phyloP scores from a whole-genome alignment of 2,888 invertebrate genomes.

The Cyaniris semiargus region DNA sequence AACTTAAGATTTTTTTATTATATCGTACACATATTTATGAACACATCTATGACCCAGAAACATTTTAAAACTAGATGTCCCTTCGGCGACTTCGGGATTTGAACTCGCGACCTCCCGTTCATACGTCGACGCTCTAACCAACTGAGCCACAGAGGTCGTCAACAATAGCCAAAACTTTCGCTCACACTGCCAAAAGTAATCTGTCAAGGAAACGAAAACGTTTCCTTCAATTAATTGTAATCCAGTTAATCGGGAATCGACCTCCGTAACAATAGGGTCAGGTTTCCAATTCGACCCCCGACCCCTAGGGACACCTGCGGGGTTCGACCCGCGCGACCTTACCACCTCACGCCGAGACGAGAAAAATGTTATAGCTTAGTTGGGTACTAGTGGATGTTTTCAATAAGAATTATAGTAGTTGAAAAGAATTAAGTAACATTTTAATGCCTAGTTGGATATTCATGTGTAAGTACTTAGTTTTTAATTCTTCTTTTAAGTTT shows the following conservation, averaged over 20 bases:
- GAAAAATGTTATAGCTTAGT: neutral
- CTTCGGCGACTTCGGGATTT: too few species aligned
- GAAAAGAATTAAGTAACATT: neutral
- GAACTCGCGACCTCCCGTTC: too few species aligned
- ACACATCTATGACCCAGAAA: too few species aligned
- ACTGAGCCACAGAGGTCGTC: too few species aligned
- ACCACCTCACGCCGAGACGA: neutral
- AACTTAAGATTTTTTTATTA: too few species aligned
- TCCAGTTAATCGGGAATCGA: neutral
- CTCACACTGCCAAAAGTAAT: neutral
- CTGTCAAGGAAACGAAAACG: too few species aligned
- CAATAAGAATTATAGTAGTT: neutral
- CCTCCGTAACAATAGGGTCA: constrained; percentile 1
- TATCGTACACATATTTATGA: too few species aligned
- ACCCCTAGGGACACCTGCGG: neutral
- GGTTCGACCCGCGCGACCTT: constrained; percentile 3
- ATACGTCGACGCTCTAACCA: too few species aligned
- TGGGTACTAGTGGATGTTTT: neutral
- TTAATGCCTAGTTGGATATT: too few species aligned
- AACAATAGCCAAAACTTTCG: neutral
- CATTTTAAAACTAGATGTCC: too few species aligned
- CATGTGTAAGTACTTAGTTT: too few species aligned
- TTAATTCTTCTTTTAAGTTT: too few species aligned
- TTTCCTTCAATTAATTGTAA: constrained; percentile 3
- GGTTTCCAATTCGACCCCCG: neutral